phyloP scores from a whole-genome alignment of 2,888 invertebrate genomes.

The Oligia fasciuncula region DNA sequence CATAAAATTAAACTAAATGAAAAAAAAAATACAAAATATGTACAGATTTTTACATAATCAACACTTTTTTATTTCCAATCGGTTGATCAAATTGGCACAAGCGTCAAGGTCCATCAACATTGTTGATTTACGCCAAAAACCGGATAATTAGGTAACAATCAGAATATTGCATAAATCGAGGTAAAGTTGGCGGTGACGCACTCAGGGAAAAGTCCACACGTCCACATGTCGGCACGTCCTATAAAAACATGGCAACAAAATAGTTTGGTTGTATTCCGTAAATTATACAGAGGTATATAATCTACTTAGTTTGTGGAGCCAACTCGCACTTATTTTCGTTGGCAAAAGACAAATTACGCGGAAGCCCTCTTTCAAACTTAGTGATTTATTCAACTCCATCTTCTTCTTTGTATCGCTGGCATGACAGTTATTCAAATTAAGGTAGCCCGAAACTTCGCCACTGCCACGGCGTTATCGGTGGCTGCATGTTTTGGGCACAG shows the following conservation, averaged over 20 bases:
- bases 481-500: too few species aligned
- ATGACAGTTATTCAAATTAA: too few species aligned
- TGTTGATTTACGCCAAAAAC: slow-evolving; percentile 38
- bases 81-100: slow-evolving; percentile 48
- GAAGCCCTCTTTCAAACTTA: background rate
- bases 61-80: slow-evolving; percentile 24
- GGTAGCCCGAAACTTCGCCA: too few species aligned
- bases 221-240: slow-evolving; percentile 1
- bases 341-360: background rate
- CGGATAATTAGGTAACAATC: slow-evolving; percentile 49
- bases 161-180: slow-evolving; percentile 31
- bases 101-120: slow-evolving; percentile 45
- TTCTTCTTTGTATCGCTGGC: too few species aligned
- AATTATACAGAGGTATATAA: background rate
- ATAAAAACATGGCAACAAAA: slow-evolving; percentile 12
- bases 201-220: slow-evolving; percentile 9
- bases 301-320: background rate
- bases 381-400: background rate
- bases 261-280: slow-evolving; percentile 20
- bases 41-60: slow-evolving; percentile 34
- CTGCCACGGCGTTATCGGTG: too few species aligned
- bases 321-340: background rate
- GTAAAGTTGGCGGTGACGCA: slow-evolving; percentile 33
- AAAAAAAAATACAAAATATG: slow-evolving; percentile 1
- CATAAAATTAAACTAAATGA: background rate